Percentiles rank a stretch among this genome's conserved stretches.
phyloP scores from a whole-genome alignment of 2,888 invertebrate genomes.

The Cylindroiulus punctatus region DNA sequence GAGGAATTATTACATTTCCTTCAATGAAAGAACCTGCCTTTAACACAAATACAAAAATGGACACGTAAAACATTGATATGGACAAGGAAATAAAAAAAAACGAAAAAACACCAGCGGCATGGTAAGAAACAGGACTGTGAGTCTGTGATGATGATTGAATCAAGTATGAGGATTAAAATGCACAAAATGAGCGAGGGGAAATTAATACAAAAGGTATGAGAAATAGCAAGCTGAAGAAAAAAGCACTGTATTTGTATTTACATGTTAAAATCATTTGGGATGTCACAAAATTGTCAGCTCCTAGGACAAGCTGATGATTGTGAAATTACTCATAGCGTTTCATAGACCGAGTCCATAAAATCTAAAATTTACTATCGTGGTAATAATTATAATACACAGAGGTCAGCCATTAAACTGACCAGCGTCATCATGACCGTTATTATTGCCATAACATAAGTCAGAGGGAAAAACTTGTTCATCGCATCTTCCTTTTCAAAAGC shows the following conservation, averaged over 20 bases:
- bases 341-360: constrained; percentile 33
- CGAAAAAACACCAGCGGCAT: not conserved
- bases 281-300: constrained; percentile 4
- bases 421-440: not conserved
- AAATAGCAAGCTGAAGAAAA: not conserved
- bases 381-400: constrained; percentile 42
- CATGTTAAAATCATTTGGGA: constrained; percentile 31
- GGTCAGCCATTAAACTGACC: not conserved
- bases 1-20: constrained; percentile 38
- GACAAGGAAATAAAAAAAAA: constrained; percentile 17
- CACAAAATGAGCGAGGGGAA: not conserved
- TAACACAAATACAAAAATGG: constrained; percentile 28
- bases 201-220: not conserved
- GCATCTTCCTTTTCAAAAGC: not conserved
- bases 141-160: not conserved
- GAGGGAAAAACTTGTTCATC: not conserved
- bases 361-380: constrained; percentile 42
- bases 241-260: constrained; percentile 27
- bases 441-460: constrained; percentile 20
- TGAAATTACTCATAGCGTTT: not conserved
- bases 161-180: constrained; percentile 7
- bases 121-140: not conserved
- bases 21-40: constrained; percentile 23
- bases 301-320: not conserved
- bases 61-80: constrained; percentile 29